phyloP scores from a whole-genome alignment of 1,140 invertebrate genomes.

The Bombus turneri region DNA sequence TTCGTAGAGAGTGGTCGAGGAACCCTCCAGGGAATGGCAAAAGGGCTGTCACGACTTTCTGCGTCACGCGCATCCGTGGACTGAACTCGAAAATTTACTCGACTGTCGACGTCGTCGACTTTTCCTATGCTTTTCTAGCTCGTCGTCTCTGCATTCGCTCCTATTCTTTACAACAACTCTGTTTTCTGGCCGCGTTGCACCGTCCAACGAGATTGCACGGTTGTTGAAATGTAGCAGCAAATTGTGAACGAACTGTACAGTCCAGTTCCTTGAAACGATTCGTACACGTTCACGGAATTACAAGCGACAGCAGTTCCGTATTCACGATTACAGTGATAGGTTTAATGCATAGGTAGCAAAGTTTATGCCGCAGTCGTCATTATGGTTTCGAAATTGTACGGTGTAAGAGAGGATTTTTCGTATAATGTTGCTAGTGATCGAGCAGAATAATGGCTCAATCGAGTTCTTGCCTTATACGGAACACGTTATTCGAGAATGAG shows the following conservation, averaged over 20 bases:
- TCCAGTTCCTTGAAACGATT: background rate
- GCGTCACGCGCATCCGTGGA: background rate
- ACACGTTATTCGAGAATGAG: background rate
- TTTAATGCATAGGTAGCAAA: background rate
- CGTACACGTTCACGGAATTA: background rate
- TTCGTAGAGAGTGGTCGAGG: conserved; percentile 15
- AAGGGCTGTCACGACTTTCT: conserved; percentile 11
- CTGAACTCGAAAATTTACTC: conserved; percentile 20
- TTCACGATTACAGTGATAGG: background rate
- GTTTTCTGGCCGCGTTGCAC: background rate
- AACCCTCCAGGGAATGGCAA: conserved; percentile 44
- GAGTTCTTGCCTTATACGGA: background rate
- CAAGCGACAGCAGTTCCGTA: background rate
- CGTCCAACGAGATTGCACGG: background rate
- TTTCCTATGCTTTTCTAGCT: background rate
- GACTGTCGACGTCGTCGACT: background rate
- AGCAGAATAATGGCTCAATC: background rate
- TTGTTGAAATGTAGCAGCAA: background rate
- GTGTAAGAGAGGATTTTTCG: background rate
- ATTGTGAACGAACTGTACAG: background rate
- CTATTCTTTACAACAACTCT: too few relatives aligned
- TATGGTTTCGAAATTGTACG: background rate
- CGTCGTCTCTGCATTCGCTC: background rate
- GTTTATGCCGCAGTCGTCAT: background rate
- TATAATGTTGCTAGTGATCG: background rate